Percentiles rank a stretch among this genome's conserved stretches.
These are phyloP conservation scores for Luperina testacea DNA, from an alignment of 2,888 invertebrate species.

Conservation along the genomic window DNA sequence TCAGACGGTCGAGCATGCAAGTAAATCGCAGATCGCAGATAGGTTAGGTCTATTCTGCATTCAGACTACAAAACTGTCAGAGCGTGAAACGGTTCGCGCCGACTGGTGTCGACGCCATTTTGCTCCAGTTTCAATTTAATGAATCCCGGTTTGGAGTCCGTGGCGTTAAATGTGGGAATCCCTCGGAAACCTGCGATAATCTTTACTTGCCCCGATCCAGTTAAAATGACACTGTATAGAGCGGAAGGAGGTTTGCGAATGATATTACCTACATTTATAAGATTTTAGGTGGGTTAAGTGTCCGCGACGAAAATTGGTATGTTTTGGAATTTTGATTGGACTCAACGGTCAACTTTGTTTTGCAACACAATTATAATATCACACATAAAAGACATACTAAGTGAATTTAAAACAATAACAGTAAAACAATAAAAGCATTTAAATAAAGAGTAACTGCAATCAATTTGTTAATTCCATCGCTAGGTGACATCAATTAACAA, in stretches of 20 bases:
- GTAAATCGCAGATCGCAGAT: constrained; percentile 72
- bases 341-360: neutral
- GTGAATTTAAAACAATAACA: constrained; percentile 1
- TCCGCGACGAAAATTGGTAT: neutral
- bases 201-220: constrained; percentile 64
- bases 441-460: constrained; percentile 21
- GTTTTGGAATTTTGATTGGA: neutral
- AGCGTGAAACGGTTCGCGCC: constrained; percentile 82
- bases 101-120: constrained; percentile 79
- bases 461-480: constrained; percentile 42
- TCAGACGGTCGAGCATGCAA: constrained; percentile 45
- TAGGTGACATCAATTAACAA: constrained; percentile 63
- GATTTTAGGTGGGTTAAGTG: constrained; percentile 1
- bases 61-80: constrained; percentile 81
- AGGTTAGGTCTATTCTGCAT: constrained; percentile 80
- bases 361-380: neutral
- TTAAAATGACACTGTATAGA: constrained; percentile 37
- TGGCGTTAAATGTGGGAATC: constrained; percentile 76
- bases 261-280: constrained; percentile 17
- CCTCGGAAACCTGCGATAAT: constrained; percentile 72
- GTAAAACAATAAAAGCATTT: constrained; percentile 28
- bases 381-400: neutral
- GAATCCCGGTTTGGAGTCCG: constrained; percentile 77
- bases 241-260: constrained; percentile 24
- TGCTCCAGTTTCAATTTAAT: constrained; percentile 84